Percentiles rank a stretch among this genome's conserved stretches.
Evolutionary conservation across 2,797 vertebrate species (phyloP).

Genomic region (Falco peregrinus): DNA sequence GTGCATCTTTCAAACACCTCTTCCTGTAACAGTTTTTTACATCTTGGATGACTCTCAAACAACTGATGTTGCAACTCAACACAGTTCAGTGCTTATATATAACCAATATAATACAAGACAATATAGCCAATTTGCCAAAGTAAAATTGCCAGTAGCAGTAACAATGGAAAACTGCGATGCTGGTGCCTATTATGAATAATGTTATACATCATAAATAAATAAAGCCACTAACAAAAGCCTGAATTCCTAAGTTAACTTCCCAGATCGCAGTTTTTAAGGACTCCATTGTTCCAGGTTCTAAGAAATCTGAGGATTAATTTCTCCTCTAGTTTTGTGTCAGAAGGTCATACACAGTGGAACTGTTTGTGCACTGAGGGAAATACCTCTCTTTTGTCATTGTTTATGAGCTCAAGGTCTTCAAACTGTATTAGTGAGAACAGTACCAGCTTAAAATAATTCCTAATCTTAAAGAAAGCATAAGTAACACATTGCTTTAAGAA

Average conservation of each 20-base stretch:
- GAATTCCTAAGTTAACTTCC: not conserved
- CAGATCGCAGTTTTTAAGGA: not conserved
- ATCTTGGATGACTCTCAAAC: not conserved
- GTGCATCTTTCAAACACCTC: not conserved
- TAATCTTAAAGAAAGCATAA: not conserved
- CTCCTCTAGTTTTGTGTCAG: not conserved
- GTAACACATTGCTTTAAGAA: not conserved
- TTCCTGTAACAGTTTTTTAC: not conserved
- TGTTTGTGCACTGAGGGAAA: not conserved
- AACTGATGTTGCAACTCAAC: not conserved
- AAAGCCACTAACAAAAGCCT: not conserved
- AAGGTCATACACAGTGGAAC: not conserved
- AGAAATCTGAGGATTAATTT: not conserved
- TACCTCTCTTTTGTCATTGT: fast-evolving
- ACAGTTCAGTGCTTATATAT: not conserved
- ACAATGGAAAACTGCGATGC: not conserved
- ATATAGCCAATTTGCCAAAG: not conserved
- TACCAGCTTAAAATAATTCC: not conserved
- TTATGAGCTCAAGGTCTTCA: not conserved
- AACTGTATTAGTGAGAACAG: not conserved
- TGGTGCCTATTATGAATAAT: not conserved
- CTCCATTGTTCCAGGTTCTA: not conserved
- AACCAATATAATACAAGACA: too few relatives aligned
- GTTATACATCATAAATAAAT: not conserved
- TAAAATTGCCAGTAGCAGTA: not conserved